A percentile compares a stretch with the other conserved stretches of the same genome.
Evolutionary conservation across 2,888 invertebrate genomes (phyloP).

Genomic region (Phengaris arion): DNA sequence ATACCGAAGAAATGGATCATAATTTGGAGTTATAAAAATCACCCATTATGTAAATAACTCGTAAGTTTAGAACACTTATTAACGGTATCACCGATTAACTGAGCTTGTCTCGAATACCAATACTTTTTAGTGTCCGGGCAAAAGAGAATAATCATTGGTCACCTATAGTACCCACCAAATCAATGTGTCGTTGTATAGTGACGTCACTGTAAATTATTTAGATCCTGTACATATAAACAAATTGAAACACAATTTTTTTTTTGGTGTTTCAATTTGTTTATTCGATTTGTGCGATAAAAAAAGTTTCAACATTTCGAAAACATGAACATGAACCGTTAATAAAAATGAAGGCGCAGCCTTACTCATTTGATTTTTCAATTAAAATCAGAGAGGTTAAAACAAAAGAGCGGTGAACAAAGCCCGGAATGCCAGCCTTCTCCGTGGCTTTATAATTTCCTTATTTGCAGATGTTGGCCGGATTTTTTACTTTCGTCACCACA

Average conservation of each 20-base stretch:
- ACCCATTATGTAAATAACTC: too few relatives aligned
- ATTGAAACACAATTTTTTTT: background rate
- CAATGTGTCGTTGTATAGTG: background rate
- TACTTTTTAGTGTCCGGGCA: background rate
- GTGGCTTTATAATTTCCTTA: constrained; percentile 70
- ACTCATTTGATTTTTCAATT: constrained; percentile 62
- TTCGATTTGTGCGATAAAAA: too few relatives aligned
- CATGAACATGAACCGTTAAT: constrained; percentile 23
- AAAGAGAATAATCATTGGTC: background rate
- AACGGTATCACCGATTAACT: too few relatives aligned
- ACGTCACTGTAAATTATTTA: background rate
- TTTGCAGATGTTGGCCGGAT: constrained; percentile 62
- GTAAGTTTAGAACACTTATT: too few relatives aligned
- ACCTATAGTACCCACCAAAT: too few relatives aligned
- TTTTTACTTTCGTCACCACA: constrained; percentile 52
- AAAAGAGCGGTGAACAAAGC: constrained; percentile 65
- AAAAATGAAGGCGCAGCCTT: constrained; percentile 39
- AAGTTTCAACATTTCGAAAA: constrained; percentile 3
- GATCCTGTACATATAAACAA: background rate
- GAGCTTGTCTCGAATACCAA: background rate
- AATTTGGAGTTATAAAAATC: too few relatives aligned
- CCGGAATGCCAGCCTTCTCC: constrained; percentile 57
- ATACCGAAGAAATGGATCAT: too few relatives aligned
- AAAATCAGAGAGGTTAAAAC: constrained; percentile 61
- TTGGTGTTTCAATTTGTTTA: too few relatives aligned